These are phyloP conservation scores for Neogale vison DNA, from an alignment of 2,113 vertebrate species.

Conservation along the genomic window DNA sequence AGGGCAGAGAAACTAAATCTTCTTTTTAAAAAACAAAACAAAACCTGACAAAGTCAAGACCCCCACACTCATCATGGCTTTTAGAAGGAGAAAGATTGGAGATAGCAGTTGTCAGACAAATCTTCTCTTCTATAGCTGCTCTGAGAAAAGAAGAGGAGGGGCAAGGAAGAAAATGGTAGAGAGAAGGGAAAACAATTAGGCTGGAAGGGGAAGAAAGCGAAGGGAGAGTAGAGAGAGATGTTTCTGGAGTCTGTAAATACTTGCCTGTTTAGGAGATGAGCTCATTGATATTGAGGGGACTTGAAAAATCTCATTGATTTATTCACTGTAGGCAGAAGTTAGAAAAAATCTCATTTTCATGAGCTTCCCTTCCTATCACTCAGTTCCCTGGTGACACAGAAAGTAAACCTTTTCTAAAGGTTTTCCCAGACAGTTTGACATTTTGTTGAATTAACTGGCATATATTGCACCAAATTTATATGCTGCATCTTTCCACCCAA, in stretches of 20 bases:
- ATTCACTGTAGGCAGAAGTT: conserved; percentile 65
- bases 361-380: conserved; percentile 39
- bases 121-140: neutral
- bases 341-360: conserved; percentile 71
- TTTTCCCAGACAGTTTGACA: conserved; percentile 63
- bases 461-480: conserved; percentile 67
- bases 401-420: conserved; percentile 70
- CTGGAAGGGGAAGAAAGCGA: neutral
- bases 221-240: neutral
- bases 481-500: conserved; percentile 32
- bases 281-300: conserved; percentile 13
- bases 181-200: neutral
- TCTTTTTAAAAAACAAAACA: neutral
- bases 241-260: conserved; percentile 1
- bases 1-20: conserved; percentile 68
- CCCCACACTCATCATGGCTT: neutral
- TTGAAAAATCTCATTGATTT: conserved; percentile 68
- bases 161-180: neutral
- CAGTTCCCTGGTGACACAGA: conserved; percentile 51
- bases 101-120: neutral
- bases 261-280: conserved; percentile 49
- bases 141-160: neutral
- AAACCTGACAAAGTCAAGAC: neutral
- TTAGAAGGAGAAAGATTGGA: conserved; percentile 1
- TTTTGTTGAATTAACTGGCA: conserved; percentile 71